Conservation (phyloP, 2,888 invertebrate genomes). For the Elegia similella region DNA sequence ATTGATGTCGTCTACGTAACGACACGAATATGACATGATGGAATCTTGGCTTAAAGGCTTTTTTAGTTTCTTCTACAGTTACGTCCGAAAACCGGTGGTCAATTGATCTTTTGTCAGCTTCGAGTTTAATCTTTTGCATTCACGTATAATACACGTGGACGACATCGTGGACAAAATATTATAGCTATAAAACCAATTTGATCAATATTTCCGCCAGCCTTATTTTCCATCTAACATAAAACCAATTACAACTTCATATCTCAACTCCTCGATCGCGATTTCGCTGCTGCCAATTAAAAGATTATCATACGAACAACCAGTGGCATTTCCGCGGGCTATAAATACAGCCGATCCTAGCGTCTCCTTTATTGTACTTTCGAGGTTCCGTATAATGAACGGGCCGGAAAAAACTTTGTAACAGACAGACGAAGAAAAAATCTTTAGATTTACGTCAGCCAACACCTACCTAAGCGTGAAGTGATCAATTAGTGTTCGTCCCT, state of each 20-base stretch:
- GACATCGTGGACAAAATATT: too few species aligned
- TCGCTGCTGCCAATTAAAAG: slow-evolving; percentile 26
- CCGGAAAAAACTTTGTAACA: slow-evolving; percentile 41
- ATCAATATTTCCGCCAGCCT: not conserved
- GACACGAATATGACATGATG: too few species aligned
- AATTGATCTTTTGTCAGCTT: too few species aligned
- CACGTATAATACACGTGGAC: too few species aligned
- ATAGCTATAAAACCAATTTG: not conserved
- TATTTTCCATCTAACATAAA: not conserved
- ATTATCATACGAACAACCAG: slow-evolving; percentile 41
- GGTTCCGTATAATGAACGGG: slow-evolving; percentile 51
- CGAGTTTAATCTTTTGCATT: too few species aligned
- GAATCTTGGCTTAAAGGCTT: too few species aligned
- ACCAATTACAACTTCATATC: slow-evolving; percentile 5
- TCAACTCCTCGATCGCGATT: not conserved
- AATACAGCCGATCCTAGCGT: slow-evolving; percentile 36
- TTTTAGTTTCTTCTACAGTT: too few species aligned
- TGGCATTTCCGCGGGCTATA: slow-evolving; percentile 50
- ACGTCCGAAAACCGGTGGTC: too few species aligned
- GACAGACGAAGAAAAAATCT: slow-evolving; percentile 24
- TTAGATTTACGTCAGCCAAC: too few species aligned
- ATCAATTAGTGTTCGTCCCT: too few species aligned
- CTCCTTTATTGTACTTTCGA: slow-evolving; percentile 41
- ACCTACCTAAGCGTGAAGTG: too few species aligned
- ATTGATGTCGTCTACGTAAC: too few species aligned